These are phyloP conservation scores for Hemicordylus capensis DNA, from an alignment of 2,113 vertebrate species.

Conservation along the genomic window DNA sequence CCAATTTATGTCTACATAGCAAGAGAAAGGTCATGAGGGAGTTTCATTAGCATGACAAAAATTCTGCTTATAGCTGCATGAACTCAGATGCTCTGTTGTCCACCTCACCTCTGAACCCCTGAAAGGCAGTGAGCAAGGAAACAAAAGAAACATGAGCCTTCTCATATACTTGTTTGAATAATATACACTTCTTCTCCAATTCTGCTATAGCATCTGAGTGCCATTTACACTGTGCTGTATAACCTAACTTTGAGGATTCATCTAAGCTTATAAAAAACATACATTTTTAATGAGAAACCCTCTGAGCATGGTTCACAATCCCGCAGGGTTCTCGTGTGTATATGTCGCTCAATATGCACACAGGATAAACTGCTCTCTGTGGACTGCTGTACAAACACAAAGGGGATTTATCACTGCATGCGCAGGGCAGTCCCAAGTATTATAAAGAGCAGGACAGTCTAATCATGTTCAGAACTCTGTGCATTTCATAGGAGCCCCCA, in stretches of 20 bases:
- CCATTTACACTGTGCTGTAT: not conserved
- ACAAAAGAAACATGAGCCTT: constrained; percentile 12
- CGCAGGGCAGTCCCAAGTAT: not conserved
- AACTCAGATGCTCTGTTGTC: not conserved
- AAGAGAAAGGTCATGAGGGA: rapidly evolving
- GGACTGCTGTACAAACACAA: not conserved
- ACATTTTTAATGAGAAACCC: not conserved
- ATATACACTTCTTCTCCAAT: not conserved
- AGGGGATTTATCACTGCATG: not conserved
- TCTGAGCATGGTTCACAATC: not conserved
- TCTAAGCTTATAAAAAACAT: not conserved
- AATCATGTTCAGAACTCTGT: not conserved
- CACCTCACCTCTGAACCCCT: not conserved
- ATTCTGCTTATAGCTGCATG: not conserved
- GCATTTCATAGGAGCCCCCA: not conserved
- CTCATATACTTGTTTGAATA: not conserved
- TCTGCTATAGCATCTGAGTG: not conserved
- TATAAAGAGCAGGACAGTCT: not conserved
- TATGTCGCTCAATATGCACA: not conserved
- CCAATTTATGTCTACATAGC: not conserved
- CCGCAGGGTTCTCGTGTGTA: not conserved
- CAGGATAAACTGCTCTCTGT: not conserved
- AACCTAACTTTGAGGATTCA: no score
- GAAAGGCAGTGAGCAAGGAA: not conserved
- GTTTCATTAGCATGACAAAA: not conserved